Percentiles rank a stretch among this genome's conserved stretches.
Evolutionary conservation across 2,797 vertebrate species (phyloP).

Genomic region (Schizopygopsis pylzovi): DNA sequence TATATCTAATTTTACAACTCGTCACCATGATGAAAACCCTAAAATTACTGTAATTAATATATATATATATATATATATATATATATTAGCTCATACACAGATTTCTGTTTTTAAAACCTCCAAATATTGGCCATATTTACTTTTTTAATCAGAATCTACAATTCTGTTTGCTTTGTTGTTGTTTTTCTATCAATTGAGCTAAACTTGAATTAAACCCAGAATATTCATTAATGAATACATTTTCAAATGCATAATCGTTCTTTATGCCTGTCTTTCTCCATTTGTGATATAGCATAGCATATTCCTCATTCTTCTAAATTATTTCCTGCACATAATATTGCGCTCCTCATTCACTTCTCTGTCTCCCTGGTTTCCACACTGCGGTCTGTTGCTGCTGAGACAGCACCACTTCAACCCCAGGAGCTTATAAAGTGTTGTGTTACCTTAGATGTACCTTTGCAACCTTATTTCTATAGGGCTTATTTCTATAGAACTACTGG

Average conservation of each 20-base stretch:
- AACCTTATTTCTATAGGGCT: background rate
- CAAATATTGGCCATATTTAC: too few species aligned
- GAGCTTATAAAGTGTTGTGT: conserved; percentile 27
- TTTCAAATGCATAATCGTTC: background rate
- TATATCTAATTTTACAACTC: too few species aligned
- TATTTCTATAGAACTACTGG: background rate
- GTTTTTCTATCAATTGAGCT: too few species aligned
- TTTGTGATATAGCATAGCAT: background rate
- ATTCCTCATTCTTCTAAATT: background rate
- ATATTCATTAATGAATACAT: background rate
- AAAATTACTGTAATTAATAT: too few species aligned
- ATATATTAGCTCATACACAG: background rate
- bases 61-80: too few species aligned
- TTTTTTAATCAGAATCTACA: too few species aligned
- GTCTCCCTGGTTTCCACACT: conserved; percentile 10
- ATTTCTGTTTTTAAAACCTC: background rate
- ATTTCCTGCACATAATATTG: background rate
- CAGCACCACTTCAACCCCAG: conserved; percentile 36
- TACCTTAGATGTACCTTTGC: background rate
- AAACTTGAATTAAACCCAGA: background rate
- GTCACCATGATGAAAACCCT: too few species aligned
- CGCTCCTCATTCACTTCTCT: background rate
- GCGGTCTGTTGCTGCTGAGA: conserved; percentile 6
- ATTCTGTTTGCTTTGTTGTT: background rate
- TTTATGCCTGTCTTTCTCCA: background rate